These are phyloP conservation scores for Melanostoma scalare DNA, from an alignment of 2,888 invertebrate genomes.

Conservation along the genomic window DNA sequence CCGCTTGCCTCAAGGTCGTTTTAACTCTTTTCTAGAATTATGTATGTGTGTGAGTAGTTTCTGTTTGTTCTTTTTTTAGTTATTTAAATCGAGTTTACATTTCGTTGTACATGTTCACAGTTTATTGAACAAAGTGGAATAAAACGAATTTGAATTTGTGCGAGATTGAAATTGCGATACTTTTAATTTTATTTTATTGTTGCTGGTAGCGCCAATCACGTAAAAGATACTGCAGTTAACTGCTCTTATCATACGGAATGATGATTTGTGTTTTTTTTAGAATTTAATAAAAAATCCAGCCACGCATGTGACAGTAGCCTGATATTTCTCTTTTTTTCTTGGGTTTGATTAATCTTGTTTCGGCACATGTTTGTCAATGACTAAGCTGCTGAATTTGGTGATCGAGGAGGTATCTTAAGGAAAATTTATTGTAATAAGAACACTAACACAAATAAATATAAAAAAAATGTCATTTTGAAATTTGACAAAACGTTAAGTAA, in stretches of 20 bases:
- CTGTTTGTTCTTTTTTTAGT: slow-evolving; percentile 1
- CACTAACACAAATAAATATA: too few species aligned
- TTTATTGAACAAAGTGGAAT: too few species aligned
- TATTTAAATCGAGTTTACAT: neutral
- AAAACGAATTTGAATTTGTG: too few species aligned
- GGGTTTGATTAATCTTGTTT: neutral
- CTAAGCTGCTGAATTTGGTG: neutral
- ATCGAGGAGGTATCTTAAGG: neutral
- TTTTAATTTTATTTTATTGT: neutral
- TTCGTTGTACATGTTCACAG: too few species aligned
- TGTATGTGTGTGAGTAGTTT: neutral
- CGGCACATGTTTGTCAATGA: neutral
- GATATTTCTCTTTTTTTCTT: slow-evolving; percentile 14
- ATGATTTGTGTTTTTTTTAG: slow-evolving; percentile 31
- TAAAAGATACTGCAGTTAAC: slow-evolving; percentile 56
- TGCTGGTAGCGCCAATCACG: slow-evolving; percentile 61
- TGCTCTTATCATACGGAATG: slow-evolving; percentile 41
- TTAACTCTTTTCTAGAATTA: slow-evolving; percentile 55
- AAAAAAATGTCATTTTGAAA: too few species aligned
- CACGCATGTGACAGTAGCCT: slow-evolving; percentile 54
- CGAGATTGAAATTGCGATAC: too few species aligned
- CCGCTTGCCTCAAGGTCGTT: slow-evolving; percentile 69
- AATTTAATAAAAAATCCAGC: slow-evolving; percentile 51
- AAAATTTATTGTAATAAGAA: too few species aligned
- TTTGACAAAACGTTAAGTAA: too few species aligned